A percentile compares a stretch with the other conserved stretches of the same genome.
Evolutionary conservation across 2,797 vertebrate species (phyloP).

Genomic region (Luscinia luscinia): DNA sequence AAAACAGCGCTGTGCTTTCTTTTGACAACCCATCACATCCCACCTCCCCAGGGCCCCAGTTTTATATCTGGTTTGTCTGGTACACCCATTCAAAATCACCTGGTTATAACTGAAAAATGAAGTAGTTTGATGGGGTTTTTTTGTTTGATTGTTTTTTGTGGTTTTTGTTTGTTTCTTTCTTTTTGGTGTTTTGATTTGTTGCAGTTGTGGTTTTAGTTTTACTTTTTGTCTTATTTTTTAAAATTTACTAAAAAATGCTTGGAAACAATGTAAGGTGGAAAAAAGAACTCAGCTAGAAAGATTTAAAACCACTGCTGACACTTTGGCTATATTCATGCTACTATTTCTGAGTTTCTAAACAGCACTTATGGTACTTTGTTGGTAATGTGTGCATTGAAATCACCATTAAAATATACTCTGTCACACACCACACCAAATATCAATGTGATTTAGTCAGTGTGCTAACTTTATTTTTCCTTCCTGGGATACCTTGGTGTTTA

Average conservation of each 20-base stretch:
- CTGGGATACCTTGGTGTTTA: not conserved
- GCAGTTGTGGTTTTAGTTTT: too few species aligned
- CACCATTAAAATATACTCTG: not conserved
- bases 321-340: not conserved
- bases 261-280: accelerated
- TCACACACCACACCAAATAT: not conserved
- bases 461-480: not conserved
- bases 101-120: not conserved
- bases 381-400: not conserved
- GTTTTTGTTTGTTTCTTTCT: too few species aligned
- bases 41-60: not conserved
- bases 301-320: not conserved
- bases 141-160: too few species aligned
- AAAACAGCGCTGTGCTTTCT: slow-evolving; percentile 7
- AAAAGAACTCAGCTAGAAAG: not conserved
- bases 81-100: slow-evolving; percentile 11
- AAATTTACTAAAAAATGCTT: not conserved
- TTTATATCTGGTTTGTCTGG: slow-evolving; percentile 2
- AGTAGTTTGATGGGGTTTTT: not conserved
- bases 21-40: not conserved
- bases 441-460: not conserved
- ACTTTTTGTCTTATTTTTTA: not conserved
- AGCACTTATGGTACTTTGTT: not conserved
- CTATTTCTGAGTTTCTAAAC: not conserved
- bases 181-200: not conserved